Base-by-base conservation (phyloP, 2,797 vertebrate species). In the Falco rusticolus region DNA sequence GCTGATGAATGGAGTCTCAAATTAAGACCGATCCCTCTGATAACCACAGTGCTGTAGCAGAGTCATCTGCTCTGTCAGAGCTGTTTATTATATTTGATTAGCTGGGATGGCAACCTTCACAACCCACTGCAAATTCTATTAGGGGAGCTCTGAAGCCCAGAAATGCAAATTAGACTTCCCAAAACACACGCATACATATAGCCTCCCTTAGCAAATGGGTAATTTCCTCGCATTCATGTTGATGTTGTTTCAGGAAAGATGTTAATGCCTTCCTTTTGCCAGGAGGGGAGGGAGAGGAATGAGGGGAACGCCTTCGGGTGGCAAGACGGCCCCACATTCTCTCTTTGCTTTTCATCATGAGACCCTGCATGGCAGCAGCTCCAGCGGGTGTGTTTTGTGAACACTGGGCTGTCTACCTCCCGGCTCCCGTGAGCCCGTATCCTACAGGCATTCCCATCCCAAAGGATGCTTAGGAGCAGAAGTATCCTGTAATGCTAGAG, bases 1-100 rank as follows among this genome's bases (percentile, higher is more conserved):
- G 69, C 97, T 98, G 97, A 97, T 96, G 95, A 98, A 98, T 97
- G 96, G 96, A 96, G 95, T 87, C 96, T 97, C 91, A 95, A 96
- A 98, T 98, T 96, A 97, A 97, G 96, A 95, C 92, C 19, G 97
- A 97, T 95, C 91, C 94, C 94, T 97, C 97, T 97, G 97, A 97
- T 96, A 97, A 97, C 95, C 91, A 78, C 89, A 92, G 80, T 94
- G 94, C 94, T 94, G 93, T 93, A 94, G 94, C 91, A 93, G 93
- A 97, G 97, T 95, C 94, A 95, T 97, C 97, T 94, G 94, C 92
- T 92, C 93, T 95, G 97, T 92, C 96, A 94, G 93, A 97, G 96
- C 96, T 97, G 94, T 97, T 98, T 97, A 97, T 97, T 96, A 96
- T 92, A 95, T 96, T 93, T 97, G 95, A 97, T 98, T 97, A 97